Evolutionary conservation across 1,140 invertebrate species (phyloP), one percentile per base, ranked within the genome.

Genomic region (Camponotus floridanus): DNA sequence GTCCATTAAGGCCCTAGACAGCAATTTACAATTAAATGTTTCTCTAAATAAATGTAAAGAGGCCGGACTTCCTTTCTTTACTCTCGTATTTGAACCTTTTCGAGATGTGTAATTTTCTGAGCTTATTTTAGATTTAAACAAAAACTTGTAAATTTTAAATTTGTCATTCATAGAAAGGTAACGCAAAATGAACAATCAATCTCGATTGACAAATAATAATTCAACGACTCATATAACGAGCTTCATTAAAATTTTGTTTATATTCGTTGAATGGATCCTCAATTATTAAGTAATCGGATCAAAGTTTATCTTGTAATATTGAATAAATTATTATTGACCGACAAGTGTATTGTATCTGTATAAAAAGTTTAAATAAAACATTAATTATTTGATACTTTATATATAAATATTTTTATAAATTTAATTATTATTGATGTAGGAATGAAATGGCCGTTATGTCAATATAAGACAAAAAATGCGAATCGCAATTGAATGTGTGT

Each of bases 11-110:
- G 59, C 36, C 39, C 87, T 87, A 89, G 65, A 88, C 68, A 67
- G 59, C 76, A 87, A 88, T 86, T 86, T 83, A 79, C 84, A 86
- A 89, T 91, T 91, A 88, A 91, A 84, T 84, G 74, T 64, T 91
- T 86, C 81, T 73, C n/a, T 11, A 81, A 80, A 83, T 61, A 78
- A 51, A 90, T 90, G 62, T 68, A 70, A 64, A 67, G 26, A 78
- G 76, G 18, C 5, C 45, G 36, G 36, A 61, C 71, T 62, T 73
- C 15, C 11, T 68, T 68, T 11, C 48, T 51, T 45, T 39, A 83
- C 74, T 81, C 76, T 80, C 21, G 64, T 18, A 59, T 51, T 76
- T 45, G 9, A 42, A 51, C n/a, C 1, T 42, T 76, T 26, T 15
- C 21, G 0, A 26, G 26, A 42, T 26, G 1, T 18, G 3, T 26